phyloP scores from a whole-genome alignment of 2,113 vertebrate genomes.

The Ameiurus melas region DNA sequence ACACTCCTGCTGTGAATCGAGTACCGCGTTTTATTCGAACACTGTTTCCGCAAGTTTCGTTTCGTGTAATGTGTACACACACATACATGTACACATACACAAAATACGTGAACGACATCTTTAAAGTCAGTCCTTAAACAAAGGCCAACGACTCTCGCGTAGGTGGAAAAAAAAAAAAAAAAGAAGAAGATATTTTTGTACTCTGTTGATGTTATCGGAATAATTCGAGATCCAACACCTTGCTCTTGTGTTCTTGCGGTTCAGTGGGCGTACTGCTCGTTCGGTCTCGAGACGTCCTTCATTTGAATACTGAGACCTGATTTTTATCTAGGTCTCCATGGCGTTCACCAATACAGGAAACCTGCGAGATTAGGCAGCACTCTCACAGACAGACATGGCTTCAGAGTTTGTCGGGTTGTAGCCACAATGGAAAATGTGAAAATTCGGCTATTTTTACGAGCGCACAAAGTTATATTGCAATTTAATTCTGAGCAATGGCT shows the following conservation, averaged over 20 bases:
- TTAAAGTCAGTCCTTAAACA: slow-evolving; percentile 40
- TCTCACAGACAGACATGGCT: slow-evolving; percentile 62
- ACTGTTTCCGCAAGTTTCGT: background rate
- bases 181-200: slow-evolving; percentile 43
- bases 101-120: background rate
- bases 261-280: slow-evolving; percentile 56
- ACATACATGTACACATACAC: background rate
- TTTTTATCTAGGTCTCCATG: slow-evolving; percentile 47
- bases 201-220: slow-evolving; percentile 64
- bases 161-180: slow-evolving; percentile 58
- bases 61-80: background rate
- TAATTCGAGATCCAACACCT: slow-evolving; percentile 56
- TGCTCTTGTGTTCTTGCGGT: slow-evolving; percentile 56
- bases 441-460: background rate
- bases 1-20: background rate
- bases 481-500: background rate
- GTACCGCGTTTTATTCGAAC: background rate
- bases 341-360: slow-evolving; percentile 40
- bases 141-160: slow-evolving; percentile 51
- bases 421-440: background rate
- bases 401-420: slow-evolving; percentile 6
- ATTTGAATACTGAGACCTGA: slow-evolving; percentile 60
- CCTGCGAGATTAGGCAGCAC: slow-evolving; percentile 61
- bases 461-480: background rate
- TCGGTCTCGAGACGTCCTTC: slow-evolving; percentile 42